Evolutionary conservation across 2,888 invertebrate genomes (phyloP).

Genomic region (Oligia strigilis): DNA sequence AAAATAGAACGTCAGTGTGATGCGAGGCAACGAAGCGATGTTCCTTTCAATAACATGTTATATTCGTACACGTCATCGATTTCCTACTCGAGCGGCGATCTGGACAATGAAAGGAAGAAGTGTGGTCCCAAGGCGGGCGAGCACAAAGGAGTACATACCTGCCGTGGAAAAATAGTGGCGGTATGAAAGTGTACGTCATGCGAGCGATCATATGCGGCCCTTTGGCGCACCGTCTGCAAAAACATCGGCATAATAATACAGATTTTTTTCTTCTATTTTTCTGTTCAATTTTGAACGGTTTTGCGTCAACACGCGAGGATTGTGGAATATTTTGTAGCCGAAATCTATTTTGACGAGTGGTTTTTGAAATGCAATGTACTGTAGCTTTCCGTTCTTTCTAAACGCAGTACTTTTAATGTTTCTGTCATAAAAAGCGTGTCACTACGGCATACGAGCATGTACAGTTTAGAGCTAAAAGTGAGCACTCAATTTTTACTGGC

Average conservation of each 20-base stretch:
- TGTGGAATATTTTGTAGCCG: conserved; percentile 23
- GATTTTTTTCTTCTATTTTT: conserved; percentile 30
- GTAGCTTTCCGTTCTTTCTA: not conserved
- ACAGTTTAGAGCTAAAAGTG: conserved; percentile 37
- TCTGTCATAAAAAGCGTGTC: conserved; percentile 11
- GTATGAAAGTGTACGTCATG: conserved; percentile 68
- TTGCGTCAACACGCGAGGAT: conserved; percentile 32
- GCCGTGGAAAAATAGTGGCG: conserved; percentile 76
- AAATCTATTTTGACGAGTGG: conserved; percentile 23
- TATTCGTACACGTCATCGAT: conserved; percentile 73
- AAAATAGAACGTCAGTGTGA: conserved; percentile 31
- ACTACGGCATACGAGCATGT: conserved; percentile 7
- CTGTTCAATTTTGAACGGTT: conserved; percentile 26
- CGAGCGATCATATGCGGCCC: conserved; percentile 64
- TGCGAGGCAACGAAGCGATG: conserved; percentile 47
- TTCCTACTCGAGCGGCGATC: conserved; percentile 77
- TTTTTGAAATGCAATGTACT: conserved; percentile 26
- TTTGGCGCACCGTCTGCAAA: conserved; percentile 70
- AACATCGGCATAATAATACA: conserved; percentile 45
- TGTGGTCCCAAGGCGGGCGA: conserved; percentile 69
- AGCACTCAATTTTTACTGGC: conserved; percentile 28
- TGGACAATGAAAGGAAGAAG: conserved; percentile 80
- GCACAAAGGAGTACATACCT: conserved; percentile 78
- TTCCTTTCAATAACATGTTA: conserved; percentile 65
- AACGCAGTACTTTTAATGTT: conserved; percentile 3